phyloP scores from a whole-genome alignment of 2,113 vertebrate species.

The Serilophus lunatus region DNA sequence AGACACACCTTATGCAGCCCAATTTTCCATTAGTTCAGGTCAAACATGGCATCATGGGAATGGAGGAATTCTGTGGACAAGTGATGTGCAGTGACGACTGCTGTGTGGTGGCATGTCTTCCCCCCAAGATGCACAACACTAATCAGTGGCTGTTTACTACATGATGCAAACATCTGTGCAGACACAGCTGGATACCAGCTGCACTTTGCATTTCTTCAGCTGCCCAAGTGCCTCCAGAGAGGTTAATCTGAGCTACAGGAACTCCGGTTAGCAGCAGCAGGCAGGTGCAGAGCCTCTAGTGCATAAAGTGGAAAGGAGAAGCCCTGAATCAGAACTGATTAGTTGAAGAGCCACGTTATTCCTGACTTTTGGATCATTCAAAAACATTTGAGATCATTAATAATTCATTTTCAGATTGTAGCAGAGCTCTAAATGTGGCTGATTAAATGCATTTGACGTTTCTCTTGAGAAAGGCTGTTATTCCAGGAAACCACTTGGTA shows the following conservation, averaged over 20 bases:
- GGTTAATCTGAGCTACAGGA: background rate
- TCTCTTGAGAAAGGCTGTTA: slow-evolving; percentile 49
- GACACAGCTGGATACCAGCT: background rate
- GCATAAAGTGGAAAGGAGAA: background rate
- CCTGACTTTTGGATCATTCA: slow-evolving; percentile 36
- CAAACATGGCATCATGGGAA: fast-evolving
- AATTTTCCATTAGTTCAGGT: background rate
- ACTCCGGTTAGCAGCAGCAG: background rate
- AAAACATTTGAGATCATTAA: slow-evolving; percentile 43
- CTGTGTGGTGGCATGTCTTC: background rate
- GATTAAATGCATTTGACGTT: slow-evolving; percentile 59
- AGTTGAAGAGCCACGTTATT: background rate
- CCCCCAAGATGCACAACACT: fast-evolving
- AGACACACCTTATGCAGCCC: background rate
- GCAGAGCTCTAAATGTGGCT: slow-evolving; percentile 49
- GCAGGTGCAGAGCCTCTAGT: background rate
- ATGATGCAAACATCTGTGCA: fast-evolving
- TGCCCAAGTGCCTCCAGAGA: background rate
- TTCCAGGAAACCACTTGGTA: slow-evolving; percentile 40
- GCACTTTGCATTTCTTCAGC: background rate
- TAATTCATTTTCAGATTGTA: slow-evolving; percentile 60
- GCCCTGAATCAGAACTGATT: slow-evolving; percentile 18
- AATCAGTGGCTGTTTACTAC: background rate
- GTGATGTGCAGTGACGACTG: fast-evolving
- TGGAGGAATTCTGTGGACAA: background rate